Conservation (phyloP, 2,888 invertebrate species). For the Temnothorax ravouxi region DNA sequence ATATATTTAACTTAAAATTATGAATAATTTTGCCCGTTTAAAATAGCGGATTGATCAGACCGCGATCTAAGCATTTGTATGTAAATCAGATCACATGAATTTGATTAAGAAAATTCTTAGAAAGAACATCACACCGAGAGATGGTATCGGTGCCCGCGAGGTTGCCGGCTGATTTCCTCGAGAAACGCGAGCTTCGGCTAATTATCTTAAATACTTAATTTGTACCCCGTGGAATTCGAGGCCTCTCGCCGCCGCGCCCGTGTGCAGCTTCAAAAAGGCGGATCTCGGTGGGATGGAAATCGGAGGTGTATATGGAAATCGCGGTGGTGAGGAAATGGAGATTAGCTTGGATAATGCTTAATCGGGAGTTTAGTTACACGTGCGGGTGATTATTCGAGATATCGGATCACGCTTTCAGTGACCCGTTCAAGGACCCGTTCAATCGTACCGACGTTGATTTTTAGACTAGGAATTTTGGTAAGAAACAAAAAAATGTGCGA, state of each 20-base stretch:
- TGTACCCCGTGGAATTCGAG: slow-evolving; percentile 68
- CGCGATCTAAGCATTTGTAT: slow-evolving; percentile 8
- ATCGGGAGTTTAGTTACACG: slow-evolving; percentile 13
- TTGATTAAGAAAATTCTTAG: slow-evolving; percentile 45
- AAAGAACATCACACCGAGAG: slow-evolving; percentile 28
- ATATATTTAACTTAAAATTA: background rate
- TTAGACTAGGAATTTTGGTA: background rate
- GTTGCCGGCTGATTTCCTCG: slow-evolving; percentile 53
- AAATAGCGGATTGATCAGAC: slow-evolving; percentile 4
- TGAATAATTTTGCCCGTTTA: background rate
- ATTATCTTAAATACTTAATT: slow-evolving; percentile 83
- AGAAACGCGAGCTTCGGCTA: slow-evolving; percentile 69
- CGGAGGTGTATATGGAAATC: slow-evolving; percentile 49
- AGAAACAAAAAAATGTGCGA: background rate
- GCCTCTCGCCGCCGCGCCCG: slow-evolving; percentile 49
- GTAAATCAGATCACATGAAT: slow-evolving; percentile 1
- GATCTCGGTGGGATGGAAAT: slow-evolving; percentile 27
- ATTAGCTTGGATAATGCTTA: slow-evolving; percentile 17
- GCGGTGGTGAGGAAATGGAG: slow-evolving; percentile 33
- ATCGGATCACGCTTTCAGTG: background rate
- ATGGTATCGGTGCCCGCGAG: slow-evolving; percentile 38
- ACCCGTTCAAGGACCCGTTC: background rate
- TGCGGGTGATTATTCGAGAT: slow-evolving; percentile 29
- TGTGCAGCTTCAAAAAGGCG: slow-evolving; percentile 41
- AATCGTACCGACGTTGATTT: background rate